Evolutionary conservation across 1,140 invertebrate species (phyloP).

Genomic region (Akabosia matsudoensis): DNA sequence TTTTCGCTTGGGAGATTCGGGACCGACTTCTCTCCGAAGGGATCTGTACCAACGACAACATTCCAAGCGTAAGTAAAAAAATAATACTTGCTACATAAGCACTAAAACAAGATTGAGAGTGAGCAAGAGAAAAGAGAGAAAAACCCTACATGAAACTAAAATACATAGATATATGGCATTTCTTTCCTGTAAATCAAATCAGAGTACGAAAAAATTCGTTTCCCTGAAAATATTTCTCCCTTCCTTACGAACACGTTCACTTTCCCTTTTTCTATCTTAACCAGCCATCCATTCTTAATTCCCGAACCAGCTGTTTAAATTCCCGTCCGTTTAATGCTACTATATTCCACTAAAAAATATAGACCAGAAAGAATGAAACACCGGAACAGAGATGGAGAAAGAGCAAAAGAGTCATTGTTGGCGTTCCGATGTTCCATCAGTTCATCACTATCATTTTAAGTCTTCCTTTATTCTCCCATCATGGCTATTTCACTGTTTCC

Average conservation of each 20-base stretch:
- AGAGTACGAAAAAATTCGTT: neutral
- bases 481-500: neutral
- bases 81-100: neutral
- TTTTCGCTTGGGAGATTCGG: slow-evolving; percentile 97
- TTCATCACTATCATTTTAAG: neutral
- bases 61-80: slow-evolving; percentile 90
- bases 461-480: neutral
- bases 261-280: neutral
- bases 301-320: neutral
- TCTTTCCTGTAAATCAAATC: slow-evolving; percentile 15
- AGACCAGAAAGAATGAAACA: neutral
- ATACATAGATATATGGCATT: too few species aligned
- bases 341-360: neutral
- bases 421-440: neutral
- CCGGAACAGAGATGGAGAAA: neutral
- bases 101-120: neutral
- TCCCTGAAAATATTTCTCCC: neutral
- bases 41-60: slow-evolving; percentile 98
- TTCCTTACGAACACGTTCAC: neutral
- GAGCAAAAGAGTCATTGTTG: neutral
- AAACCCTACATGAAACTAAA: too few species aligned
- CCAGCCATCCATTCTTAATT: neutral
- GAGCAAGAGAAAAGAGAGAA: neutral
- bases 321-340: slow-evolving; percentile 9
- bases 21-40: slow-evolving; percentile 92